Evolutionary conservation across 2,888 invertebrate species (phyloP).

Genomic region (Netelia melanura): DNA sequence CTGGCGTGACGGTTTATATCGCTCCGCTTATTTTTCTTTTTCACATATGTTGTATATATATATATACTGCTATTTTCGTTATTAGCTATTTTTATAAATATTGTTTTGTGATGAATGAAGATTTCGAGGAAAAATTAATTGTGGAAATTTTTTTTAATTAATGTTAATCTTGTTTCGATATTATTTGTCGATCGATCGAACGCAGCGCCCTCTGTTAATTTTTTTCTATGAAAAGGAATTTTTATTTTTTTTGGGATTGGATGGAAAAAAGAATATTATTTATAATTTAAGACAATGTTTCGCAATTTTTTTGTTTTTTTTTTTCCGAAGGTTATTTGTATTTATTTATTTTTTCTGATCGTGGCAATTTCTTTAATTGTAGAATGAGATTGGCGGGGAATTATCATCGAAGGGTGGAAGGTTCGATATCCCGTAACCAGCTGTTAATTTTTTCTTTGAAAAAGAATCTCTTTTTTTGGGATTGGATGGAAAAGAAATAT

Average conservation of each 20-base stretch:
- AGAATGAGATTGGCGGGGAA: too few relatives aligned
- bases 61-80: conserved; percentile 4
- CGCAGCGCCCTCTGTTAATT: neutral
- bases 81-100: conserved; percentile 3
- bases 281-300: too few relatives aligned
- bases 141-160: too few relatives aligned
- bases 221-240: neutral
- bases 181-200: neutral
- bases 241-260: neutral
- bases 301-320: too few relatives aligned
- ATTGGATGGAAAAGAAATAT: too few relatives aligned
- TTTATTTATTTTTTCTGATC: too few relatives aligned
- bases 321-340: too few relatives aligned
- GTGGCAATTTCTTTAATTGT: too few relatives aligned
- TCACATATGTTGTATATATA: conserved; percentile 39
- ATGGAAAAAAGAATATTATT: too few relatives aligned
- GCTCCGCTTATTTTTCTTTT: conserved; percentile 50
- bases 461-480: neutral
- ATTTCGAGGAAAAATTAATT: neutral
- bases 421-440: too few relatives aligned
- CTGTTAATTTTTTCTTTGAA: neutral
- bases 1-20: conserved; percentile 69
- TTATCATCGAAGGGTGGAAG: too few relatives aligned
- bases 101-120: neutral
- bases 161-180: neutral